Base-by-base conservation (phyloP, 2,888 invertebrate species). In the Chrysolina americana region DNA sequence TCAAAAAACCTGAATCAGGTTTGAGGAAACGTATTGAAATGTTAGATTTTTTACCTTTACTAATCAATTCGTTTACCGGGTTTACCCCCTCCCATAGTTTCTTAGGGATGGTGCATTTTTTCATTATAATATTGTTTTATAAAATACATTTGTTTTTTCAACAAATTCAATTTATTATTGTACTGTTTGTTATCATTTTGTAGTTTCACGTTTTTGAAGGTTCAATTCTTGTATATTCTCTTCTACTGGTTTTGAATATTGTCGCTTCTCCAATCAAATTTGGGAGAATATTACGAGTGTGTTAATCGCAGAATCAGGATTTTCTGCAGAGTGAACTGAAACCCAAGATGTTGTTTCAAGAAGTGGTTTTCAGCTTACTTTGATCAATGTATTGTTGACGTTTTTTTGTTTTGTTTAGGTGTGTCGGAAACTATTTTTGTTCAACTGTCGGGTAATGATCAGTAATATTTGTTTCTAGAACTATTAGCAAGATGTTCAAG, bases 381-480 rank as follows among this genome's bases (percentile, higher is more conserved):
- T 56, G 56, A 56, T 56, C 23, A 15, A 10, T 23, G 56, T 23
- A 56, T 56, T 23, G 0, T 13, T 23, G 23, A 28, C 23, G 56
- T 10, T 21, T 2, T 15, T 21, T 56, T 56, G 56, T 56, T 56
- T 23, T 23, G 23, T 56, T 56, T 23, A 6, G 28, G 56, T 5
- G 15, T 56, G 5, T 28, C 28, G 28, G 21, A 56, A 56, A 56
- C 56, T 56, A 56, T 56, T 56, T 56, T 21, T 13, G 21, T 21
- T 21, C n/a, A n/a, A 56, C 21, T 56, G 48, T 48, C 17, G n/a
- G n/a, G n/a, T 3, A 48, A 10, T 48, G 56, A 56, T 56, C 56
- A 56, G 56, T 56, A 56, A 56, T 56, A 56, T 56, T 56, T 21
- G 56, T 56, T 56, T 56, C 56, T 56, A 56, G 0, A 21, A 56